Evolutionary conservation across 1,140 invertebrate species (phyloP).

Genomic region (Wiebesia pumilae): DNA sequence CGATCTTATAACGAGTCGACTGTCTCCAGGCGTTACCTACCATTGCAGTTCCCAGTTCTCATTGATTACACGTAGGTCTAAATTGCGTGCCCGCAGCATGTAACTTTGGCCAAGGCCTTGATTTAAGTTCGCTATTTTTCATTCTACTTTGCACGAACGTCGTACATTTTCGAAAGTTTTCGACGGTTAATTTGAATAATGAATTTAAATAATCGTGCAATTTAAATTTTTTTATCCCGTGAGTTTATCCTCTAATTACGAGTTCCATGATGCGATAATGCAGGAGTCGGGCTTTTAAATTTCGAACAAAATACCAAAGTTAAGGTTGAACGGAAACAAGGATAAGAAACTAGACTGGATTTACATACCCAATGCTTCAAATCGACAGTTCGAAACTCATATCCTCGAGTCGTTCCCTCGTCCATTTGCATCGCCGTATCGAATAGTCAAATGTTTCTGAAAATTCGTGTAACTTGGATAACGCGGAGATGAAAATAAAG

Average conservation of each 20-base stretch:
- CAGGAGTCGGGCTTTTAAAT: not conserved
- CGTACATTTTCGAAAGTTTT: not conserved
- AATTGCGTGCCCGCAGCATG: too few relatives aligned
- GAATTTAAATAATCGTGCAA: not conserved
- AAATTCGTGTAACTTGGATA: not conserved
- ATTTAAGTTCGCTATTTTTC: not conserved
- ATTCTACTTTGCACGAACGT: not conserved
- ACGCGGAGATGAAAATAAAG: not conserved
- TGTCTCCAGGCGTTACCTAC: not conserved
- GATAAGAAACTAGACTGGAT: not conserved
- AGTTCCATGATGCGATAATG: not conserved
- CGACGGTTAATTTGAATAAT: not conserved
- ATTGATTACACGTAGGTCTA: not conserved
- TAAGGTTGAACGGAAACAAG: too few relatives aligned
- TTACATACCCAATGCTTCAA: not conserved
- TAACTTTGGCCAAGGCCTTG: not conserved
- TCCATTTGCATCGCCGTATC: not conserved
- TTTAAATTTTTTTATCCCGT: not conserved
- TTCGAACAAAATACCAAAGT: not conserved
- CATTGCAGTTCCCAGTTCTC: not conserved
- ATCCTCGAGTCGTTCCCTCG: not conserved
- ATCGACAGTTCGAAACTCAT: not conserved
- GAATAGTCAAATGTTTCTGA: not conserved
- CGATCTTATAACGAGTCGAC: not conserved
- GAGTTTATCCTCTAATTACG: not conserved